These are phyloP conservation scores for Scaptomyza cyrtandrae DNA, from an alignment of 2,888 invertebrate species.

Conservation along the genomic window DNA sequence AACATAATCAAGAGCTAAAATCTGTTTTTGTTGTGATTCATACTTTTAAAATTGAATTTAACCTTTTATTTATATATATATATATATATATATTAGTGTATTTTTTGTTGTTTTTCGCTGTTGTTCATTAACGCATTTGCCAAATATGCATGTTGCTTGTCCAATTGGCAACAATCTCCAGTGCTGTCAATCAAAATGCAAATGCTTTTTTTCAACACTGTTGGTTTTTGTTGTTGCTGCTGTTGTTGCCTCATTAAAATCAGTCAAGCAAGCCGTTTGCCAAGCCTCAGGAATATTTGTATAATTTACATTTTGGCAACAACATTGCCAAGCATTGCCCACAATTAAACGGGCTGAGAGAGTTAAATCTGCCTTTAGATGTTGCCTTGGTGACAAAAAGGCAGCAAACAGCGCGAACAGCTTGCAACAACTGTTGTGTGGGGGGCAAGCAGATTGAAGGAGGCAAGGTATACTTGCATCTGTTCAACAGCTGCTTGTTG, in stretches of 20 bases:
- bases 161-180: slow-evolving; percentile 67
- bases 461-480: slow-evolving; percentile 51
- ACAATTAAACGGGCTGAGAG: slow-evolving; percentile 41
- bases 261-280: slow-evolving; percentile 9
- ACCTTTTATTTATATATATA: background rate
- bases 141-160: slow-evolving; percentile 65
- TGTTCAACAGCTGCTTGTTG: slow-evolving; percentile 53
- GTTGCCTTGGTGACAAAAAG: slow-evolving; percentile 46
- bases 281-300: slow-evolving; percentile 43
- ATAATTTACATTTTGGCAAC: slow-evolving; percentile 70
- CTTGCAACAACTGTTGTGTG: slow-evolving; percentile 27
- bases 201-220: slow-evolving; percentile 46
- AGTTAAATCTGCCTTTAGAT: slow-evolving; percentile 47
- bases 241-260: slow-evolving; percentile 71
- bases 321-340: slow-evolving; percentile 3
- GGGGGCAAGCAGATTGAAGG: background rate
- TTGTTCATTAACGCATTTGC: slow-evolving; percentile 65
- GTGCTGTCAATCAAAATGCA: slow-evolving; percentile 78
- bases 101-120: slow-evolving; percentile 1
- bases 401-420: slow-evolving; percentile 11
- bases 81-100: no score
- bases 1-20: background rate
- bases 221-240: slow-evolving; percentile 20
- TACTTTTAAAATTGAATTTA: slow-evolving; percentile 6
- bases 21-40: no score